Conservation (phyloP, 2,888 invertebrate genomes). For the Synanthedon andrenaeformis region DNA sequence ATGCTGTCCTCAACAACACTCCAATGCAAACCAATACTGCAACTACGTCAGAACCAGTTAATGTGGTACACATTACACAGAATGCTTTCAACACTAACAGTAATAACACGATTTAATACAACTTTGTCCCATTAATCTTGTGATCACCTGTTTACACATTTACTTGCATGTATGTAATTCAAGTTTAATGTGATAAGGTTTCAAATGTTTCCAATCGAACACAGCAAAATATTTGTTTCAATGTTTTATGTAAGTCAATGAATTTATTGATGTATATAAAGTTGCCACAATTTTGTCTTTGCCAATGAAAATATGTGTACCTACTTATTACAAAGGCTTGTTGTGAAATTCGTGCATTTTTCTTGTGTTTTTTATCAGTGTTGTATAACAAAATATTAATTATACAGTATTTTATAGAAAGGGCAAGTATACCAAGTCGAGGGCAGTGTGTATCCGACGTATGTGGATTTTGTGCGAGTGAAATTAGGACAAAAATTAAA, state of each 20-base stretch:
- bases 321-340: too few relatives aligned
- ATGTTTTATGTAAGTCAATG: conserved; percentile 13
- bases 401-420: too few relatives aligned
- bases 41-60: conserved; percentile 32
- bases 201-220: not conserved
- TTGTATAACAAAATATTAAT: too few relatives aligned
- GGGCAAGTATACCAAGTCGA: too few relatives aligned
- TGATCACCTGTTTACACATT: not conserved
- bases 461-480: too few relatives aligned
- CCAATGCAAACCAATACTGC: conserved; percentile 31
- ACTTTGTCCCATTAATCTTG: conserved; percentile 1
- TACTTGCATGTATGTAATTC: not conserved
- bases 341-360: too few relatives aligned
- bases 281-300: not conserved
- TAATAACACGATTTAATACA: conserved; percentile 12
- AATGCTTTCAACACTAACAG: conserved; percentile 21
- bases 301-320: not conserved
- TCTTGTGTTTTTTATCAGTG: too few relatives aligned
- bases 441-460: too few relatives aligned
- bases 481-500: too few relatives aligned
- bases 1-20: conserved; percentile 16
- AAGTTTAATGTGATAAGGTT: not conserved
- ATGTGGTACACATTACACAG: conserved; percentile 44
- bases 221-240: not conserved
- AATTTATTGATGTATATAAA: not conserved